These are phyloP conservation scores for Cephalotes varians DNA, from an alignment of 2,888 invertebrate species.

Conservation along the genomic window DNA sequence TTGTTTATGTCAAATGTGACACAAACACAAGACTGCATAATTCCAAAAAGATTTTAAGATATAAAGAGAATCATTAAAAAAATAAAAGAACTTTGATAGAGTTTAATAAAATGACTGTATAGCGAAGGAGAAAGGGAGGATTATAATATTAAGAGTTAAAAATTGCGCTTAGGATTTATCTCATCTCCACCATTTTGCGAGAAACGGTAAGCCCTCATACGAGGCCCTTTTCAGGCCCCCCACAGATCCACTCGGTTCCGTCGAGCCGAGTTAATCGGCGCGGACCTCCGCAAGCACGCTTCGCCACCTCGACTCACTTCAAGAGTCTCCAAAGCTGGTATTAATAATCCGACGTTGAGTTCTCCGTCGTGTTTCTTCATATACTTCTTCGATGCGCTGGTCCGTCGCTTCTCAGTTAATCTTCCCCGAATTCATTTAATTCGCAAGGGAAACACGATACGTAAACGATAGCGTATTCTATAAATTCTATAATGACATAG, in stretches of 20 bases:
- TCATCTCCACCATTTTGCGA: slow-evolving; percentile 62
- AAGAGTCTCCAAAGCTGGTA: slow-evolving; percentile 66
- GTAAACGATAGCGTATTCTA: slow-evolving; percentile 18
- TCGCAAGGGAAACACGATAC: slow-evolving; percentile 8
- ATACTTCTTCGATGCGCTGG: slow-evolving; percentile 45
- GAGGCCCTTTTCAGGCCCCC: slow-evolving; percentile 38
- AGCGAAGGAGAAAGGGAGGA: neutral
- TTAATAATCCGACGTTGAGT: slow-evolving; percentile 72
- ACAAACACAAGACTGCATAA: no score
- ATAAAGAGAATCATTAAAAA: neutral
- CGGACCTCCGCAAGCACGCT: slow-evolving; percentile 78
- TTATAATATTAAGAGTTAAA: slow-evolving; percentile 71
- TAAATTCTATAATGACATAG: slow-evolving; percentile 19
- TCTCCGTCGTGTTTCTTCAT: slow-evolving; percentile 61
- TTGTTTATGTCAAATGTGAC: neutral
- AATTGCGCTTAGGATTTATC: slow-evolving; percentile 69
- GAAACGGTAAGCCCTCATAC: slow-evolving; percentile 38
- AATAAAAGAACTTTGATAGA: slow-evolving; percentile 1
- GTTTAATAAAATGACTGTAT: slow-evolving; percentile 22
- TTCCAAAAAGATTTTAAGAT: neutral
- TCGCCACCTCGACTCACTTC: slow-evolving; percentile 70
- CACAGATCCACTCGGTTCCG: slow-evolving; percentile 62
- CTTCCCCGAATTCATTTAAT: slow-evolving; percentile 41
- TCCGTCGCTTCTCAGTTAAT: slow-evolving; percentile 50
- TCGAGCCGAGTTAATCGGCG: slow-evolving; percentile 79